Evolutionary conservation across 2,797 vertebrate genomes (phyloP).

Genomic region (Megalops cyprinoides): DNA sequence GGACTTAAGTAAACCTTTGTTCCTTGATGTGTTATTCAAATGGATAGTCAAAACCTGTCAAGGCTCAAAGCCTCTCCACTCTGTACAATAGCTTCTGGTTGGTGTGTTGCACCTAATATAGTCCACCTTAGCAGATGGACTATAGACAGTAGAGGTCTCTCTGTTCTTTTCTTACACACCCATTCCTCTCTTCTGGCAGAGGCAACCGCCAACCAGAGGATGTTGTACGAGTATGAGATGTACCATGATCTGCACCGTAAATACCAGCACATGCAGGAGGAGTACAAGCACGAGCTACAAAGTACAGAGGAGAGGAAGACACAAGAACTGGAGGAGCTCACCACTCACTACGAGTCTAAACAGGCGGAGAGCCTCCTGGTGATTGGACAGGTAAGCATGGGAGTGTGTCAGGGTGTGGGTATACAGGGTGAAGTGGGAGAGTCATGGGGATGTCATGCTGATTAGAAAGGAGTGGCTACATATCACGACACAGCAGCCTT

Average conservation of each 20-base stretch:
- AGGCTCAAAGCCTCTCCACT: not conserved
- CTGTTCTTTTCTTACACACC: not conserved
- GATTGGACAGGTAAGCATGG: constrained; percentile 73
- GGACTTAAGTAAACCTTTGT: constrained; percentile 71
- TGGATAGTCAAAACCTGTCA: too few species aligned
- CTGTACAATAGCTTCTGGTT: not conserved
- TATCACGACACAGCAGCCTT: too few species aligned
- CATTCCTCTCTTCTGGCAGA: constrained; percentile 66
- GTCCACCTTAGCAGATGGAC: not conserved
- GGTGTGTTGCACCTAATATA: not conserved
- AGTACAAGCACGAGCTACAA: constrained; percentile 78
- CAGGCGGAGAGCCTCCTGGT: constrained; percentile 76
- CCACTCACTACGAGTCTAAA: constrained; percentile 75
- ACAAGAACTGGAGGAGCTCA: constrained; percentile 76
- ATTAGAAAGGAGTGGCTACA: too few species aligned
- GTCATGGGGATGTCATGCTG: too few species aligned
- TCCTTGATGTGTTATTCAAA: not conserved
- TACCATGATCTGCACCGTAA: constrained; percentile 82
- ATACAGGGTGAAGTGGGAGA: not conserved
- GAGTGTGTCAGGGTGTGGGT: too few species aligned
- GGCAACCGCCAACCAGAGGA: constrained; percentile 81
- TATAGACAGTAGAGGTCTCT: not conserved
- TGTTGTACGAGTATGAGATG: constrained; percentile 84
- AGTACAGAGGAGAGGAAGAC: constrained; percentile 73
- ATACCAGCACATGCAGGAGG: constrained; percentile 79